Percentiles rank a stretch among this genome's conserved stretches.
These are phyloP conservation scores for Chionomys nivalis DNA, from an alignment of 2,113 vertebrate species.

Conservation along the genomic window DNA sequence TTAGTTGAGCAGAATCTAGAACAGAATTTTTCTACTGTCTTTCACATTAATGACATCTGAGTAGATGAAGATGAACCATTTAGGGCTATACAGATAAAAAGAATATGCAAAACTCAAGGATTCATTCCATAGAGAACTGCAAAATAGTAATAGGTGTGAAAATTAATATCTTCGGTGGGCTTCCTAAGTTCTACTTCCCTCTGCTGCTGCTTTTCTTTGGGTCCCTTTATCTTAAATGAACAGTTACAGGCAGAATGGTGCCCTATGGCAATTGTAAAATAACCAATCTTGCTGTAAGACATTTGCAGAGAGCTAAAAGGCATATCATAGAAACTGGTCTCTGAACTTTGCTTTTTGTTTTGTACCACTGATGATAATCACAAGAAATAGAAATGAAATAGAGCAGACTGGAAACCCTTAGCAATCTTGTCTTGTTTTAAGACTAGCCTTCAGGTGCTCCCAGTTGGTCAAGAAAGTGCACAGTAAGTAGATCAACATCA, in stretches of 20 bases:
- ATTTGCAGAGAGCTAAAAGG: not conserved
- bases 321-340: not conserved
- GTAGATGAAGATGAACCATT: not conserved
- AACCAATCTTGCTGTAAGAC: not conserved
- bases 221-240: constrained; percentile 33
- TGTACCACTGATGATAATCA: not conserved
- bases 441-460: not conserved
- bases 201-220: not conserved
- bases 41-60: not conserved
- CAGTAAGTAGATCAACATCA: not conserved
- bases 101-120: constrained; percentile 24
- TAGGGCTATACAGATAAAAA: not conserved
- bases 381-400: constrained; percentile 17
- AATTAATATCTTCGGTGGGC: not conserved
- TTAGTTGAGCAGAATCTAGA: constrained; percentile 24
- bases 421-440: not conserved
- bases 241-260: not conserved
- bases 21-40: constrained; percentile 28
- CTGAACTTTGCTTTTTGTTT: not conserved
- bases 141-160: not conserved
- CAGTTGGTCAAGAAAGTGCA: not conserved
- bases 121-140: not conserved
- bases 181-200: not conserved
- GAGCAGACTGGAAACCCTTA: not conserved
- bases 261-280: not conserved